phyloP scores from a whole-genome alignment of 2,113 vertebrate genomes.

The Sprattus sprattus region DNA sequence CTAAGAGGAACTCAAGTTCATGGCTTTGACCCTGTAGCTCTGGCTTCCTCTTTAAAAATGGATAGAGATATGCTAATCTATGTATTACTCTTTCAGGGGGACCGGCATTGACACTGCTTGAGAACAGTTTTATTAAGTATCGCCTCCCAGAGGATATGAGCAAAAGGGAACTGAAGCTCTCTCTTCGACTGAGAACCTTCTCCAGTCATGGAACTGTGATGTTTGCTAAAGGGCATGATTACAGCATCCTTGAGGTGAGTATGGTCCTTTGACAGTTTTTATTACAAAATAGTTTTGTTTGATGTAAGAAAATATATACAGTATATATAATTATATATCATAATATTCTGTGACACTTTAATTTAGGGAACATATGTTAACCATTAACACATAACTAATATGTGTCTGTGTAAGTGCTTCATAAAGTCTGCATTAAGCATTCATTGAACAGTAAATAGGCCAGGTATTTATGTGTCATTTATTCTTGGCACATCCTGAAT shows the following conservation, averaged over 20 bases:
- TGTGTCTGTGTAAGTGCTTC: too few relatives aligned
- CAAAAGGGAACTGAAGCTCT: constrained; percentile 79
- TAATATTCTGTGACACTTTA: background rate
- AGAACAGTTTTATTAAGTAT: constrained; percentile 82
- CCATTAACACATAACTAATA: too few relatives aligned
- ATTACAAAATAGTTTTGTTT: background rate
- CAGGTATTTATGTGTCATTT: too few relatives aligned
- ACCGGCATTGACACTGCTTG: constrained; percentile 76
- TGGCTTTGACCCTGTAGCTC: background rate
- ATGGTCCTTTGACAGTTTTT: background rate
- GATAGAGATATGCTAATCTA: background rate
- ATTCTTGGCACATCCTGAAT: too few relatives aligned
- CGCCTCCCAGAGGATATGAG: constrained; percentile 76
- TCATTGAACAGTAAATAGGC: too few relatives aligned
- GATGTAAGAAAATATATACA: too few relatives aligned
- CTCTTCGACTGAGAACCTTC: constrained; percentile 75
- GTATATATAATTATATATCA: background rate
- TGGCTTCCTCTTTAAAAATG: background rate
- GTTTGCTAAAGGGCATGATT: constrained; percentile 80
- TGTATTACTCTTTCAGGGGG: constrained; percentile 44
- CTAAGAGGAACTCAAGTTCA: background rate
- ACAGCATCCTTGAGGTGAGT: constrained; percentile 79
- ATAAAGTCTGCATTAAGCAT: too few relatives aligned
- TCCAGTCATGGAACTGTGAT: constrained; percentile 78
- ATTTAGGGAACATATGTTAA: too few relatives aligned